A percentile compares a stretch with the other conserved stretches of the same genome.
phyloP scores from a whole-genome alignment of 1,140 invertebrate species.

The Drosophila leontia region DNA sequence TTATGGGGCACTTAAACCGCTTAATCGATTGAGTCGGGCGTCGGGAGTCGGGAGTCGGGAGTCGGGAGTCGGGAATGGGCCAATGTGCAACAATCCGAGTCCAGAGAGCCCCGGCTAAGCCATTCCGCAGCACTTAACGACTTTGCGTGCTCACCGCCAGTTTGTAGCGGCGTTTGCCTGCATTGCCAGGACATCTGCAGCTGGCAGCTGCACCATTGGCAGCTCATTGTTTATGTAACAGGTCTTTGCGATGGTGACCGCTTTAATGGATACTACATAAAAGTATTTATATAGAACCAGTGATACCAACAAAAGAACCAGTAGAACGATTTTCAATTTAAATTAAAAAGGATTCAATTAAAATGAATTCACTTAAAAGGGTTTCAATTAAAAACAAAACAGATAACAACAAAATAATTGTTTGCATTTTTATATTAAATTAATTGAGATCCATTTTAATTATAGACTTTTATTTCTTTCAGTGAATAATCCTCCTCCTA shows the following conservation, averaged over 20 bases:
- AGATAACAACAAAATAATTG: neutral
- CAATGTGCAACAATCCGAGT: conserved; percentile 43
- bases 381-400: neutral
- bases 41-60: conserved; percentile 5
- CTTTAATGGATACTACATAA: conserved; percentile 30
- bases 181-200: conserved; percentile 58
- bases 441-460: neutral
- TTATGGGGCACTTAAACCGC: conserved; percentile 70
- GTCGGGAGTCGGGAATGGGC: conserved; percentile 1
- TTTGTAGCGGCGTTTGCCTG: conserved; percentile 34
- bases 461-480: neutral
- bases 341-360: neutral
- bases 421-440: neutral
- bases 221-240: conserved; percentile 59
- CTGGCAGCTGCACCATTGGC: conserved; percentile 43
- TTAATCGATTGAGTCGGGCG: conserved; percentile 62
- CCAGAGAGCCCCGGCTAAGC: conserved; percentile 42
- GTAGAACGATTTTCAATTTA: neutral
- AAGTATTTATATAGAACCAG: neutral
- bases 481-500: neutral
- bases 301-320: neutral
- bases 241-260: conserved; percentile 32
- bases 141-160: conserved; percentile 54
- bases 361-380: neutral
- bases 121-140: conserved; percentile 68